phyloP scores from a whole-genome alignment of 2,888 invertebrate species.

The Frankliniella fusca region DNA sequence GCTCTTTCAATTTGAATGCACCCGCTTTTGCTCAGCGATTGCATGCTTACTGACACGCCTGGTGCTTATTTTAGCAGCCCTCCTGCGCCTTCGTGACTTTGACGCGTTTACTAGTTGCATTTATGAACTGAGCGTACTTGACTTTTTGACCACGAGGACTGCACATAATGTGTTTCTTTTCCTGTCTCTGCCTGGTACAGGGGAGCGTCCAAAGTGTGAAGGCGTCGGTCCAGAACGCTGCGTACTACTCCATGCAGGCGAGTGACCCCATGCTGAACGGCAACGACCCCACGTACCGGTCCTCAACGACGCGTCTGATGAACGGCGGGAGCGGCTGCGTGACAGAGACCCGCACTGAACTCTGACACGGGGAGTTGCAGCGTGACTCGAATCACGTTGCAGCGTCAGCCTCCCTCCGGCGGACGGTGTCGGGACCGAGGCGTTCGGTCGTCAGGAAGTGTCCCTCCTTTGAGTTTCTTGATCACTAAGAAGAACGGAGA shows the following conservation, averaged over 20 bases:
- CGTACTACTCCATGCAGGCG: not conserved
- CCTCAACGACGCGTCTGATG: not conserved
- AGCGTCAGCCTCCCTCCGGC: not conserved
- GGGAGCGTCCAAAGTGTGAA: constrained; percentile 3
- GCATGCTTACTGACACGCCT: no score
- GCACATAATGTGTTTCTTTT: no score
- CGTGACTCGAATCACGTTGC: not conserved
- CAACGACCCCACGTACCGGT: not conserved
- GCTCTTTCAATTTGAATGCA: no score
- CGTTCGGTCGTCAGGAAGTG: not conserved
- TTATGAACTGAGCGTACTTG: no score
- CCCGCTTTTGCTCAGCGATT: no score
- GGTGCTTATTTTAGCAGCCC: no score
- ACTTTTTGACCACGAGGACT: no score
- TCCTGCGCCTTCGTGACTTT: no score
- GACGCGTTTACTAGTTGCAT: no score
- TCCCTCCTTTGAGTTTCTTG: not conserved
- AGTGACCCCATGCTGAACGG: not conserved
- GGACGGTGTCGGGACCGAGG: not conserved
- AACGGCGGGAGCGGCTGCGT: not conserved
- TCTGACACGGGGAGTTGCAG: not conserved
- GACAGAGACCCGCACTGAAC: not conserved
- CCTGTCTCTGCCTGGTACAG: not conserved
- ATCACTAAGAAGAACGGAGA: not conserved
- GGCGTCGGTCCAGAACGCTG: not conserved